phyloP scores from a whole-genome alignment of 2,797 vertebrate species.

The Acipenser transmontanus region DNA sequence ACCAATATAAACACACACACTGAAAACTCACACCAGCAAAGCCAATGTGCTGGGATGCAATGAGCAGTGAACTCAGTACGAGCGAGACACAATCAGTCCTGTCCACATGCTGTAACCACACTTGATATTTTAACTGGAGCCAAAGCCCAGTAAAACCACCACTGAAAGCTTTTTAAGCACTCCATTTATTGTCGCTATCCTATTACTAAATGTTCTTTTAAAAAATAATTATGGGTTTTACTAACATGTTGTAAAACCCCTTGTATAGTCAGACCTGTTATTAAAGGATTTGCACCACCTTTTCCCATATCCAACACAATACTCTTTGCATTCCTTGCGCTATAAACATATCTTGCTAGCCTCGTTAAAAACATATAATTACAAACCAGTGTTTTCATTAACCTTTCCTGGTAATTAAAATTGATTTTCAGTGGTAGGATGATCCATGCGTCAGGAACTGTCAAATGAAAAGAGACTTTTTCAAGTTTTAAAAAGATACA shows the following conservation, averaged over 20 bases:
- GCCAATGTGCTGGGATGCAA: too few relatives aligned
- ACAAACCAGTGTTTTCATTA: conserved; percentile 62
- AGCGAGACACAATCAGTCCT: too few relatives aligned
- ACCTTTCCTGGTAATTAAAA: conserved; percentile 53
- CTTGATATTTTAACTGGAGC: background rate
- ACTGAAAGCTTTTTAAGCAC: background rate
- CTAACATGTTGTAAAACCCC: conserved; percentile 45
- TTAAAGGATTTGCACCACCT: conserved; percentile 38
- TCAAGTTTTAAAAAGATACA: too few relatives aligned
- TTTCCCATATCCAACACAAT: conserved; percentile 59
- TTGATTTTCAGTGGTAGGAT: background rate
- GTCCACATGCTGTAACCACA: background rate
- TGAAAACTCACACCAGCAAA: too few relatives aligned
- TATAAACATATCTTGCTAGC: conserved; percentile 37
- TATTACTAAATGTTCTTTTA: background rate
- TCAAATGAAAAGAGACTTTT: too few relatives aligned
- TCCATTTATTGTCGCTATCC: background rate
- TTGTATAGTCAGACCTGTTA: background rate
- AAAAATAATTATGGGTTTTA: conserved; percentile 37
- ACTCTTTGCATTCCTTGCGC: conserved; percentile 50
- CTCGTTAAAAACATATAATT: conserved; percentile 53
- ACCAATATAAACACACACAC: too few relatives aligned
- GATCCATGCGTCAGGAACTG: too few relatives aligned
- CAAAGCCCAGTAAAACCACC: background rate
- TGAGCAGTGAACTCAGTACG: too few relatives aligned